Base-by-base conservation (phyloP, 53 echinoderm and acorn worm species). In the Antedon mediterranea region DNA sequence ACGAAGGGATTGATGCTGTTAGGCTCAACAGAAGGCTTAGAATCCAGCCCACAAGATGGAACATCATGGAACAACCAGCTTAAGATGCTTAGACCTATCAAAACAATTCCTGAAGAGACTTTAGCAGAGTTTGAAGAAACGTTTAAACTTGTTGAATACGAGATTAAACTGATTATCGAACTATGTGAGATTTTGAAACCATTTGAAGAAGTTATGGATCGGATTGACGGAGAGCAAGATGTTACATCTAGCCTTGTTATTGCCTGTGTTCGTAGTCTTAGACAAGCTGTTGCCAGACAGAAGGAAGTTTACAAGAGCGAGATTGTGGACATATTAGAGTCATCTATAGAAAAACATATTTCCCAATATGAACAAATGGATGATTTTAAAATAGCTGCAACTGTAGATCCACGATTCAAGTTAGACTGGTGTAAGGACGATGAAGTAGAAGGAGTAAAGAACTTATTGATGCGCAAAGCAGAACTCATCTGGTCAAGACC, bases 341-440 rank as follows among this genome's bases (percentile, higher is more conserved):
- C 71, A 71, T 79, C 79, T n/a, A 29, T 79, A 29, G 79, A 79
- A 23, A 79, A 30, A 32, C 79, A 71, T 72, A 13, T 79, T 20
- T 71, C 79, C 13, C 29, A 79, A 30, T 79, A 71, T 57, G 79
- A 79, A 32, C 20, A 15, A 30, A 71, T 71, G 30, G 79, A 79
- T 23, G 79, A 32, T 18, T 79, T 79, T 32, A 57, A 79, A 30
- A 31, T 79, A 32, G 79, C 79, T 31, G 79, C 79, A 26, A 71
- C 32, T 18, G 18, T 79, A 30, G 79, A 79, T 71, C 79, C 79
- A 28, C 42, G 79, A 28, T 79, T 57, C 29, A 79, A 79, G 71
- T 71, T 79, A 5, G 79, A 79, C 28, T 79, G 79, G 79, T 79
- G 79, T 70, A 79, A 1, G 43, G 30, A 42, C 20, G 79, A 79